Evolutionary conservation across 2,888 invertebrate species (phyloP).

Genomic region (Herminia tarsipennalis): DNA sequence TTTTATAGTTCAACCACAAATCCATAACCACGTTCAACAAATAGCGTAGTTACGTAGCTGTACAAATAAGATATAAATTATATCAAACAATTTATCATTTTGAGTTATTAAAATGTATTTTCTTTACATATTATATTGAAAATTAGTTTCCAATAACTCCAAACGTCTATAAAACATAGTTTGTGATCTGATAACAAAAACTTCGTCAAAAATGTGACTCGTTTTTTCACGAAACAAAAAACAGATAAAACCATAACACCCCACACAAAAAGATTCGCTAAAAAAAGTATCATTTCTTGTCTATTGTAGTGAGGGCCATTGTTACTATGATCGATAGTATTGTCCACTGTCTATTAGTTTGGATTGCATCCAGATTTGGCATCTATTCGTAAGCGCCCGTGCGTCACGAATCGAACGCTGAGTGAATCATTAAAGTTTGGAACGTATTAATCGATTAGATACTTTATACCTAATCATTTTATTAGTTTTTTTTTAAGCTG

Average conservation of each 20-base stretch:
- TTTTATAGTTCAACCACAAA: no score
- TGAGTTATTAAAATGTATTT: no score
- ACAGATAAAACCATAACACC: slow-evolving; percentile 20
- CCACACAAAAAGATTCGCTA: slow-evolving; percentile 23
- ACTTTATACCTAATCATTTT: slow-evolving; percentile 45
- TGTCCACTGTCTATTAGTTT: slow-evolving; percentile 66
- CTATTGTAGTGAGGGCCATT: slow-evolving; percentile 47
- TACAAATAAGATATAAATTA: no score
- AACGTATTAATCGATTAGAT: slow-evolving; percentile 53
- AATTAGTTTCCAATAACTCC: no score
- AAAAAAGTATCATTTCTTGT: slow-evolving; percentile 44
- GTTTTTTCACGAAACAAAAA: background rate
- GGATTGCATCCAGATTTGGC: slow-evolving; percentile 64
- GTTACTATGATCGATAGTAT: slow-evolving; percentile 66
- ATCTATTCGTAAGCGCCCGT: slow-evolving; percentile 63
- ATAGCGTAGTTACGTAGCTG: no score
- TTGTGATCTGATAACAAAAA: no score
- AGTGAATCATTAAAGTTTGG: slow-evolving; percentile 55
- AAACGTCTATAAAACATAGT: no score
- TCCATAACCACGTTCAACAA: no score
- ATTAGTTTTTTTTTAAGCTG: background rate
- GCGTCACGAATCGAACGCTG: slow-evolving; percentile 65
- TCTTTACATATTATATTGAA: no score
- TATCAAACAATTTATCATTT: no score
- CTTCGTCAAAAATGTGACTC: background rate